These are phyloP conservation scores for Actinemys pallida DNA, from an alignment of 2,113 vertebrate genomes.

Conservation along the genomic window DNA sequence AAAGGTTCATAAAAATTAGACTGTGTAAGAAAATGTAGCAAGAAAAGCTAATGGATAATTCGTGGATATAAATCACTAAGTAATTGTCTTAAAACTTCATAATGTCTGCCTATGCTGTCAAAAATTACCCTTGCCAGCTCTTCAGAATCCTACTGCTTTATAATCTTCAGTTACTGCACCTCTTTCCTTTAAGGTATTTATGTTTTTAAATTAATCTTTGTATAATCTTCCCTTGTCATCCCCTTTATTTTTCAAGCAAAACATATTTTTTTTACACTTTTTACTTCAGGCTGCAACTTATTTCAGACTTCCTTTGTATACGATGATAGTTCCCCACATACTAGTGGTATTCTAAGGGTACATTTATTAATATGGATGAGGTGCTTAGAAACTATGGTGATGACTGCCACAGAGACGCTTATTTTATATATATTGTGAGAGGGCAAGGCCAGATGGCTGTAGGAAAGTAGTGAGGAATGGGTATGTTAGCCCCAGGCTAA, in stretches of 20 bases:
- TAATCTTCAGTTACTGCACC: background rate
- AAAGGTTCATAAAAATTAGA: background rate
- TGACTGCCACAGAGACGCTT: background rate
- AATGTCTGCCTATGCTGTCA: background rate
- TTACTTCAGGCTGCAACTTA: background rate
- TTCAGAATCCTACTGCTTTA: background rate
- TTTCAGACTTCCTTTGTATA: background rate
- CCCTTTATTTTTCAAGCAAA: background rate
- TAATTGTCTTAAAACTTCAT: background rate
- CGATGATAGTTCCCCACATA: background rate
- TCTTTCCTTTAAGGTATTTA: constrained; percentile 18
- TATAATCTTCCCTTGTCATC: background rate
- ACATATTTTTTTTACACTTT: background rate
- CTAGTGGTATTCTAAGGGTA: constrained; percentile 2
- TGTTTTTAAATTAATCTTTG: background rate
- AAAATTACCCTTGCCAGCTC: background rate
- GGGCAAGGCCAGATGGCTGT: no score
- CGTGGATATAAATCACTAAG: background rate
- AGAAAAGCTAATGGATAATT: background rate
- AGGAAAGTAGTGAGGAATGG: no score
- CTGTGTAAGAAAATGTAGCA: background rate
- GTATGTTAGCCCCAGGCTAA: no score
- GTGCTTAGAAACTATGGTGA: background rate
- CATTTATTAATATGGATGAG: constrained; percentile 34
- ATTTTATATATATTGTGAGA: background rate